phyloP scores from a whole-genome alignment of 2,888 invertebrate genomes.

The Erynnis tages region DNA sequence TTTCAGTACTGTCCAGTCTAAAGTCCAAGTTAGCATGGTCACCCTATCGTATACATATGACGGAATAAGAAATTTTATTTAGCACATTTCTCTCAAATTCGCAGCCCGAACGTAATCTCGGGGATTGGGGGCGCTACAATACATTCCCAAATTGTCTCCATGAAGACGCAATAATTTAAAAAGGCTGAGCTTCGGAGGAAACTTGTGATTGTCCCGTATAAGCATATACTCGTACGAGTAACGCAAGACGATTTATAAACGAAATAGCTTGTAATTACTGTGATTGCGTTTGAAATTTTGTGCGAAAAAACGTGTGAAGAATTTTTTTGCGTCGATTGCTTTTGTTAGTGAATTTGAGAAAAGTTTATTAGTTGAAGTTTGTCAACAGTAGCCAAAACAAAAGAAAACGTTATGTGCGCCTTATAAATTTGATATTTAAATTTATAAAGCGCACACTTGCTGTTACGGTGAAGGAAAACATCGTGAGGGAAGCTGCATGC shows the following conservation, averaged over 20 bases:
- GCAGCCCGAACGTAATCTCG: constrained; percentile 54
- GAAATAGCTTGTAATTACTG: constrained; percentile 18
- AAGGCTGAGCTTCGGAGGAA: constrained; percentile 37
- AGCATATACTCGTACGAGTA: constrained; percentile 11
- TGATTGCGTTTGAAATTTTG: too few relatives aligned
- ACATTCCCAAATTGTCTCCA: constrained; percentile 70
- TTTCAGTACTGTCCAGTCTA: too few relatives aligned
- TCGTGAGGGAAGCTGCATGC: too few relatives aligned
- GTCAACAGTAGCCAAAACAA: too few relatives aligned
- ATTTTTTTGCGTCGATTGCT: too few relatives aligned
- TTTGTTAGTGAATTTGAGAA: too few relatives aligned
- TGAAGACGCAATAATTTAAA: constrained; percentile 70
- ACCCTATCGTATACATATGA: constrained; percentile 39
- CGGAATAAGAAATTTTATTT: constrained; percentile 56
- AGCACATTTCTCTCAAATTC: constrained; percentile 53
- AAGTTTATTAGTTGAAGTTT: too few relatives aligned
- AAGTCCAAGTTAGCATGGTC: too few relatives aligned
- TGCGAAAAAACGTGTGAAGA: not conserved
- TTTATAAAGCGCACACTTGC: too few relatives aligned
- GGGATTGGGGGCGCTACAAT: constrained; percentile 54
- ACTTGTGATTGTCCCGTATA: constrained; percentile 31
- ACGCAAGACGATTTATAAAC: constrained; percentile 14
- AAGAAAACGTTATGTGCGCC: too few relatives aligned
- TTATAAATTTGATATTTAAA: too few relatives aligned
- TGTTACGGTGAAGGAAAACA: too few relatives aligned